Evolutionary conservation across 2,888 invertebrate species (phyloP), one percentile per base, ranked within the genome.

Genomic region (Norana najaformis): DNA sequence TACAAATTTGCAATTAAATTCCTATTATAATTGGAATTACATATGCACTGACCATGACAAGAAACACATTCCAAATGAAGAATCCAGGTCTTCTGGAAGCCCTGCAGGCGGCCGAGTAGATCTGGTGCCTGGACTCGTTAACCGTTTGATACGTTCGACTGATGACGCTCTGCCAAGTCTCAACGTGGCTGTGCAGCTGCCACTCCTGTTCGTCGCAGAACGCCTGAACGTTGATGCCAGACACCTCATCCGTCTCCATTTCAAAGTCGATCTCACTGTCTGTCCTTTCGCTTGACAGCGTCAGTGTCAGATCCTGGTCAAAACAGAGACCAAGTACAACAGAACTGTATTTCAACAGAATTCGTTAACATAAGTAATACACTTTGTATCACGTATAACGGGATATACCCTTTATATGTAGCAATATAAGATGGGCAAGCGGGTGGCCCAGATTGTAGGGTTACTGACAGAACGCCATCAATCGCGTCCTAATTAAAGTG

Each of bases 131-230:
- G 88, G 90, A 91, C 53, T 91, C 91, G 36, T 92, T 91, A n/a
- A n/a, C n/a, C 83, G 92, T 92, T 83, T 92, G 92, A 88, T 92
- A 93, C 14, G 91, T 91, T 35, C 91, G 90, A 23, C 92, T 92
- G n/a, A 92, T 92, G 35, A 92, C 91, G 34, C 91, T 89, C 83
- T 92, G 91, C 91, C 91, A 92, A 69, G 92, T 93, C 90, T 93
- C 92, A 69, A 93, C 92, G 91, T 92, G 92, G 83, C 91, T 92
- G 91, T 93, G 93, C 8, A 93, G 91, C 18, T 91, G 89, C 93
- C 93, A 92, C 88, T 93, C 92, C 91, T 92, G 92, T 88, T 92
- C 92, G 89, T 93, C 92, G 0, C 92, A 92, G 83, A 93, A 93
- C 18, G 92, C 91, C 90, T 92, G 92, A 20, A 92, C 92, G 91